phyloP scores from a whole-genome alignment of 2,797 vertebrate species.

The Poeciliopsis gracilis region DNA sequence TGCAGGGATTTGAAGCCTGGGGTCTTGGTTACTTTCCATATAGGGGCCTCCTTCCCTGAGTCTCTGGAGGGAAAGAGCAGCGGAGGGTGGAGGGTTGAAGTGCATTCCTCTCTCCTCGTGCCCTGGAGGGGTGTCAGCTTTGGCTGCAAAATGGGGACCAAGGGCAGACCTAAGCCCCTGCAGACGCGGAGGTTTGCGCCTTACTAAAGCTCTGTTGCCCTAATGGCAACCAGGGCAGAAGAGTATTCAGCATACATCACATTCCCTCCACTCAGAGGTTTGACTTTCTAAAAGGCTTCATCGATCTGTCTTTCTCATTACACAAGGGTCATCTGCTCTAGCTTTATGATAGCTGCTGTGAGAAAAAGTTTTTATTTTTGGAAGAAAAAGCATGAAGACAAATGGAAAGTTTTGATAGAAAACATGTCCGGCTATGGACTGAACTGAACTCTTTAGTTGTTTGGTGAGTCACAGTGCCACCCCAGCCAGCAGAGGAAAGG shows the following conservation, averaged over 20 bases:
- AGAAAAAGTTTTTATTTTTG: slow-evolving; percentile 16
- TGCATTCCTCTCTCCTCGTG: slow-evolving; percentile 69
- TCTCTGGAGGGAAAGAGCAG: slow-evolving; percentile 58
- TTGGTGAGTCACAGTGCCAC: slow-evolving; percentile 67
- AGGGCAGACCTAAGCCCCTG: slow-evolving; percentile 66
- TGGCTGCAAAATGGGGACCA: slow-evolving; percentile 64
- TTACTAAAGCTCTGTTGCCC: slow-evolving; percentile 45
- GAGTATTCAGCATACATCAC: slow-evolving; percentile 33
- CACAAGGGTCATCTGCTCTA: slow-evolving; percentile 11
- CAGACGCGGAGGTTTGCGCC: slow-evolving; percentile 64
- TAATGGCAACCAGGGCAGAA: slow-evolving; percentile 31
- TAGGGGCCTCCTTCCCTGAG: slow-evolving; percentile 65
- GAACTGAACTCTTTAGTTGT: slow-evolving; percentile 55
- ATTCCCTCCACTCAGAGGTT: slow-evolving; percentile 17
- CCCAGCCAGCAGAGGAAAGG: slow-evolving; percentile 48
- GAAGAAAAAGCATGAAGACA: slow-evolving; percentile 36
- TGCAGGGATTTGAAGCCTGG: slow-evolving; percentile 58
- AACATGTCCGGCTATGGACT: slow-evolving; percentile 52
- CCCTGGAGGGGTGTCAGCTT: slow-evolving; percentile 70
- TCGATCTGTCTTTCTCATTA: slow-evolving; percentile 5
- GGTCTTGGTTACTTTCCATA: slow-evolving; percentile 72
- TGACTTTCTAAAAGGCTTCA: slow-evolving; percentile 11
- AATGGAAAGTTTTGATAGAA: slow-evolving; percentile 53
- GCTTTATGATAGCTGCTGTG: background rate
- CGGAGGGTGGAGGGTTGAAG: slow-evolving; percentile 64